These are phyloP conservation scores for Esox niger DNA, from an alignment of 2,113 vertebrate genomes.

Conservation along the genomic window DNA sequence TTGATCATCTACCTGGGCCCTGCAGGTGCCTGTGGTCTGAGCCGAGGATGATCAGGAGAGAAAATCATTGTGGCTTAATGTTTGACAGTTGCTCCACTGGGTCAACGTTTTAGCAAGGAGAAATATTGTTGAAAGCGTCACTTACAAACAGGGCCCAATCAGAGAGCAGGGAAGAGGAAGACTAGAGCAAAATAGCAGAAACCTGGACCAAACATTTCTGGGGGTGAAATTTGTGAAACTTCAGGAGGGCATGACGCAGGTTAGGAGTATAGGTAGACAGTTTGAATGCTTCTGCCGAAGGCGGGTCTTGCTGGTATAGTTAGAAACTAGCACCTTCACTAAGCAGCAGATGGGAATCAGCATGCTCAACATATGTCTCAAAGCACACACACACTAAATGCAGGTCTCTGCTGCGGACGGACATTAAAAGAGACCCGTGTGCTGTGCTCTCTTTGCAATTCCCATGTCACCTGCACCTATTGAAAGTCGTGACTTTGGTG, in stretches of 20 bases:
- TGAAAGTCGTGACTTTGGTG: slow-evolving; percentile 23
- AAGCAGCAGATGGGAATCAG: slow-evolving; percentile 47
- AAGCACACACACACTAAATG: slow-evolving; percentile 39
- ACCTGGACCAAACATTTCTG: too few species aligned
- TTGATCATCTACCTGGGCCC: slow-evolving; percentile 3
- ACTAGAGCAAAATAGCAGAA: slow-evolving; percentile 2
- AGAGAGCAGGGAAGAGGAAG: slow-evolving; percentile 9
- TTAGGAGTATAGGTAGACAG: not conserved
- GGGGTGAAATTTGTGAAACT: too few species aligned
- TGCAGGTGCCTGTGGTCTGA: slow-evolving; percentile 31
- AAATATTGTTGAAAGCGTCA: not conserved
- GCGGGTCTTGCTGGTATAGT: slow-evolving; percentile 34
- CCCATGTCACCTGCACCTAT: slow-evolving; percentile 27
- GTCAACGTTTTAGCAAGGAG: not conserved
- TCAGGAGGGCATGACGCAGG: not conserved
- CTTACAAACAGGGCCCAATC: not conserved
- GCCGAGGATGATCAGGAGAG: not conserved
- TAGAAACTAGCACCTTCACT: slow-evolving; percentile 23
- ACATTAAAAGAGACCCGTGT: too few species aligned
- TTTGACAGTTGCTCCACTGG: not conserved
- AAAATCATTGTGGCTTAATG: not conserved
- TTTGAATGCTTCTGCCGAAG: slow-evolving; percentile 24
- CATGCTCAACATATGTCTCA: slow-evolving; percentile 50
- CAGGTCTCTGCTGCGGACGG: slow-evolving; percentile 25
- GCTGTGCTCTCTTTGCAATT: too few species aligned